Conservation (phyloP, 2,888 invertebrate species). For the Griposia aprilina region DNA sequence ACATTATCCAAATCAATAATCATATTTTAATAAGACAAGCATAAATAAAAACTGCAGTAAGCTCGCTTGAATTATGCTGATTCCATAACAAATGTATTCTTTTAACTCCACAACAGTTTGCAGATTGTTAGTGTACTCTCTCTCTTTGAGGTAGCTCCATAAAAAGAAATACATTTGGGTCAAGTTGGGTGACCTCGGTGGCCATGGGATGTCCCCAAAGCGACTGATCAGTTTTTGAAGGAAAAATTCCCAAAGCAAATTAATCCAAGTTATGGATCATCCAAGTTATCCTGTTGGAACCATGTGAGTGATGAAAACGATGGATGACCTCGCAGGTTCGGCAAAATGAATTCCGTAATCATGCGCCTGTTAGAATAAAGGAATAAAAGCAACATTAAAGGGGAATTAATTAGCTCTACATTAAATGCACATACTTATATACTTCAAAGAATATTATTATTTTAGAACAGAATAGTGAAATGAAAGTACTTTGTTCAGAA, state of each 20-base stretch:
- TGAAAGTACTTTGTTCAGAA: too few species aligned
- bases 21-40: background rate
- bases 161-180: constrained; percentile 6
- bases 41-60: too few species aligned
- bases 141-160: background rate
- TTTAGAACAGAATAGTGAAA: too few species aligned
- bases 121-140: constrained; percentile 10
- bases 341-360: background rate
- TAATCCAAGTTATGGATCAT: background rate
- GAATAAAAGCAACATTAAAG: too few species aligned
- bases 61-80: constrained; percentile 40
- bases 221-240: background rate
- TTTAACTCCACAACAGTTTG: constrained; percentile 44
- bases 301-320: constrained; percentile 3
- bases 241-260: background rate
- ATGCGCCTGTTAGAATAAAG: too few species aligned
- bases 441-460: too few species aligned
- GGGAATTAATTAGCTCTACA: too few species aligned
- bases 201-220: constrained; percentile 8
- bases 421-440: too few species aligned
- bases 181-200: background rate
- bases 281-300: constrained; percentile 4
- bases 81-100: constrained; percentile 61
- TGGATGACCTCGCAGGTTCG: background rate
- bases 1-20: background rate